Evolutionary conservation across 2,888 invertebrate genomes (phyloP), one percentile per base, ranked within the genome.

Genomic region (Taenaris catops): DNA sequence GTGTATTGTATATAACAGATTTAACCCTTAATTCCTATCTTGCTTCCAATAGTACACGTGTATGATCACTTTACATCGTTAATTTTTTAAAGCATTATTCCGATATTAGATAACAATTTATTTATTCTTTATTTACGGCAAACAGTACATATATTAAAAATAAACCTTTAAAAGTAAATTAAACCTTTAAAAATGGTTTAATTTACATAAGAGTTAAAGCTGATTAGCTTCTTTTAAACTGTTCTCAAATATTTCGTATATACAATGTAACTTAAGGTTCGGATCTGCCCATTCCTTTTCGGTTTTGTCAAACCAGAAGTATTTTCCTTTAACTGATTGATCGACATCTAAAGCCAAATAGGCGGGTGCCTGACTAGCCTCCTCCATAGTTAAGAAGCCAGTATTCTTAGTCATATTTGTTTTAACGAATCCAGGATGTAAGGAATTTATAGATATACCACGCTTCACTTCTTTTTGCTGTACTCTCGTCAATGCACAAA

Each of bases 381-480:
- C 47, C 21, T 57, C 53, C 8, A 44, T 3, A 3, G 46, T 45
- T 1, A 50, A 23, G 6, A 46, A 18, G 3, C 56, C 54, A 6
- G 14, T 16, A 3, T 37, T 33, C n/a, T 38, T 49, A 0, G 59
- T 57, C 55, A 60, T 55, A 12, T 49, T 44, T 1, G 59, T 58
- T 34, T 51, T 38, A 0, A 60, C 55, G 18, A 52, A 53, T 4
- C 62, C 62, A 4, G 62, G 60, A 26, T 62, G 51, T 1, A 62
- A 7, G 0, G 51, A 48, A 26, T 62, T 56, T 0, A 62, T 23
- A 1, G 59, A 55, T 19, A 62, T 58, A 3, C 44, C 50, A 6
- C 48, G 41, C n/a, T 41, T 50, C 4, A 55, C 37, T 19, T 49
- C 28, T 1, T 34, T 17, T 32, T 58, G 56, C 20, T 56, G 53